Base-by-base conservation (phyloP, 2,797 vertebrate species). In the Anas bernieri region DNA sequence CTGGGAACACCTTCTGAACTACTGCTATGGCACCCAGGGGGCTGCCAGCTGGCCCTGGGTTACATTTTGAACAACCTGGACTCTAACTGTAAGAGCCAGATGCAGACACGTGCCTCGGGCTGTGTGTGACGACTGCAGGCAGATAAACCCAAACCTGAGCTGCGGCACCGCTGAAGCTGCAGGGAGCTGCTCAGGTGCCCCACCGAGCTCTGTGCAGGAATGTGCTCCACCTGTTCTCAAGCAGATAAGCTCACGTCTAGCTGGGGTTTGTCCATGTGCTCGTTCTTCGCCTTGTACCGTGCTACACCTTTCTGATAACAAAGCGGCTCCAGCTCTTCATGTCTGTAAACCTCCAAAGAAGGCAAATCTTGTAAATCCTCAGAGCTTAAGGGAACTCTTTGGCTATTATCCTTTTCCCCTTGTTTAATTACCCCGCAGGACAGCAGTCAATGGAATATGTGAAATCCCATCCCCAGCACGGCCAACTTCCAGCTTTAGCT, bases 381-480 rank as follows among this genome's bases (percentile, higher is more conserved):
- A 74, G 43, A 64, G 39, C 46, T 81, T 13, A 64, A 79, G 75
- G 70, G 52, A 76, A 17, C 1, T 2, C 63, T 88, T 90, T 28
- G 64, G 63, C 74, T 86, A 68, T 78, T 83, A 83, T 55, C 46
- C 48, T 72, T 66, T 73, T 28, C 59, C 68, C 43, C 72, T 62
- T 91, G 82, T 84, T 92, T 79, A 88, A 90, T 70, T 82, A 86
- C 52, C 14, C 74, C 84, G 48, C 91, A 84, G 85, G 88, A 91
- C 17, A 13, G 85, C 63, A 92, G 82, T 72, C 86, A 86, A 90
- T 61, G 52, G 46, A 56, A 72, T 52, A 43, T 0, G 26, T 56
- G 58, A 70, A 84, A 86, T 61, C 70, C 35, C 30, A 30, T 67
- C 35, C n/a, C 22, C 67, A 75, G 75, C 11, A 35, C 0, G 0